Percentiles rank a stretch among this genome's conserved stretches.
Conservation (phyloP, 2,888 invertebrate genomes). For the Sipha maydis region DNA sequence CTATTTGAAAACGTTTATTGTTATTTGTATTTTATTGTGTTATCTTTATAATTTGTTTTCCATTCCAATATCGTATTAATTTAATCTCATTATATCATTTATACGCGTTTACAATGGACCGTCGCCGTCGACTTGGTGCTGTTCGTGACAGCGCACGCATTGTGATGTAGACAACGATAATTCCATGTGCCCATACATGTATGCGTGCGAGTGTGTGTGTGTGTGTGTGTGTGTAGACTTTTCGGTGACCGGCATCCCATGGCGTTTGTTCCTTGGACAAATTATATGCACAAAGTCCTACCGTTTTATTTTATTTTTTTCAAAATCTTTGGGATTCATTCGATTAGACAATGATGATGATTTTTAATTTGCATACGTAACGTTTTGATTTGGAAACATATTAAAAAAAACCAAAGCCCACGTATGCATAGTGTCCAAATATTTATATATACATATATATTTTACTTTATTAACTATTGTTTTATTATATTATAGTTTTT, state of each 20-base stretch:
- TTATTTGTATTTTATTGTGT: neutral
- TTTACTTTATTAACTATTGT: too few relatives aligned
- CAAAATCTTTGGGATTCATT: slow-evolving; percentile 36
- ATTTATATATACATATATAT: too few relatives aligned
- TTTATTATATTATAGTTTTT: too few relatives aligned
- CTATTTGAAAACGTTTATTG: neutral
- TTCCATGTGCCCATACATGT: neutral
- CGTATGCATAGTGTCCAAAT: too few relatives aligned
- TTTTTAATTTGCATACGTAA: neutral
- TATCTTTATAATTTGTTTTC: neutral
- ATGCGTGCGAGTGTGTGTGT: neutral
- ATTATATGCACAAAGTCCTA: slow-evolving; percentile 35
- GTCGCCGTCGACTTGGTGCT: slow-evolving; percentile 3
- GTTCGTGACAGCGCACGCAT: slow-evolving; percentile 27
- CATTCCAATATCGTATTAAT: slow-evolving; percentile 32
- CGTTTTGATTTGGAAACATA: slow-evolving; percentile 12
- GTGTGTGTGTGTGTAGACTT: neutral
- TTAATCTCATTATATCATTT: slow-evolving; percentile 34
- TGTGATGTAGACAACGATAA: slow-evolving; percentile 31
- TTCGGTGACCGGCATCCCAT: slow-evolving; percentile 31
- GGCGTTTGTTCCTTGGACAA: neutral
- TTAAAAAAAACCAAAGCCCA: neutral
- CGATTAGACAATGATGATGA: slow-evolving; percentile 14
- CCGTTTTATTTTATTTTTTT: slow-evolving; percentile 44
- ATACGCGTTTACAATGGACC: slow-evolving; percentile 22